Conservation (phyloP, 2,888 invertebrate species). For the Argyresthia goedartella region DNA sequence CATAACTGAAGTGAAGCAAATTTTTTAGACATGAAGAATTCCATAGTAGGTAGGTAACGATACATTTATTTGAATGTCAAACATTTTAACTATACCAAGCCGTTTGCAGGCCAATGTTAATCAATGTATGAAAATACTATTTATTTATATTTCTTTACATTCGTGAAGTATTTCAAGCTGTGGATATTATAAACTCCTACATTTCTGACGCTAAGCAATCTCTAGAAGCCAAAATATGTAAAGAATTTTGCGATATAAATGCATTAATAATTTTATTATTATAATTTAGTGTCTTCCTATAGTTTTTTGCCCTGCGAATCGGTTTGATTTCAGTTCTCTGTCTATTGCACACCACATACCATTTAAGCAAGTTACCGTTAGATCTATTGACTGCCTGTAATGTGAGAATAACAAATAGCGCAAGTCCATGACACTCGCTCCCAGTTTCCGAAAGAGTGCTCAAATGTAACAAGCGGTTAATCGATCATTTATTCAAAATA, state of each 20-base stretch:
- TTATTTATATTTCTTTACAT: slow-evolving; percentile 11
- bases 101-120: not conserved
- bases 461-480: too few relatives aligned
- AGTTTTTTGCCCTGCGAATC: slow-evolving; percentile 18
- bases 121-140: slow-evolving; percentile 21
- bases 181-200: slow-evolving; percentile 17
- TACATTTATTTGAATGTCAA: not conserved
- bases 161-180: slow-evolving; percentile 20
- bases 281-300: slow-evolving; percentile 25
- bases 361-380: too few relatives aligned
- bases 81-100: not conserved
- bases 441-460: too few relatives aligned
- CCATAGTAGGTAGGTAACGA: not conserved
- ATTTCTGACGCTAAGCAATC: slow-evolving; percentile 19
- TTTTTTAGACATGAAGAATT: not conserved
- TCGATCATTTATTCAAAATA: too few relatives aligned
- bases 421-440: too few relatives aligned
- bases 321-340: not conserved
- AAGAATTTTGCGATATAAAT: slow-evolving; percentile 51
- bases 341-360: too few relatives aligned
- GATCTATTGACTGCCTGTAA: too few relatives aligned
- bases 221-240: slow-evolving; percentile 22
- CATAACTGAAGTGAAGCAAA: not conserved
- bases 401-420: too few relatives aligned
- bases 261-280: slow-evolving; percentile 41